phyloP scores from a whole-genome alignment of 2,888 invertebrate genomes.

The Orthosia gracilis region DNA sequence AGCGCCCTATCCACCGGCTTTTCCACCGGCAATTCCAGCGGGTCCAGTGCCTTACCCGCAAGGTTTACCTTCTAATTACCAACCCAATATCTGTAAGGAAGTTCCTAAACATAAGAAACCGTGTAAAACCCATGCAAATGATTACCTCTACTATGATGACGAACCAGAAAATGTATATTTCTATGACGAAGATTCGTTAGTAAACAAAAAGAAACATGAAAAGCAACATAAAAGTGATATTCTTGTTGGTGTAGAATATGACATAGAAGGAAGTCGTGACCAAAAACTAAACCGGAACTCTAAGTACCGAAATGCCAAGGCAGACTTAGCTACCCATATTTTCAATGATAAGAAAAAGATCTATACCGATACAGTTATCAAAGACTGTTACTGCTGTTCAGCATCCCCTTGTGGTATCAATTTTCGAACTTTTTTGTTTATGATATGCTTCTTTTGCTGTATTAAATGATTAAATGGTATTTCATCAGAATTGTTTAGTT shows the following conservation, averaged over 20 bases:
- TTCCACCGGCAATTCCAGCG: conserved; percentile 6
- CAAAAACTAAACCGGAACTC: conserved; percentile 44
- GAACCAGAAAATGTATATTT: conserved; percentile 50
- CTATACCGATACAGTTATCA: conserved; percentile 60
- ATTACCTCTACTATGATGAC: conserved; percentile 70
- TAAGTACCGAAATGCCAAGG: conserved; percentile 27
- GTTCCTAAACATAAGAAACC: conserved; percentile 69
- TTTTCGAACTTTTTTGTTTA: conserved; percentile 1
- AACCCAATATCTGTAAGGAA: conserved; percentile 67
- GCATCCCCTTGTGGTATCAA: conserved; percentile 30
- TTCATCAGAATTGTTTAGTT: conserved; percentile 1
- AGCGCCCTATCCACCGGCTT: neutral
- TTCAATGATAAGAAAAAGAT: conserved; percentile 61
- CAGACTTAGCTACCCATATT: conserved; percentile 52
- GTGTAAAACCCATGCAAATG: conserved; percentile 60
- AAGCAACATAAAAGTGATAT: conserved; percentile 27
- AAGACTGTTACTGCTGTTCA: conserved; percentile 72
- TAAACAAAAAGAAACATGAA: conserved; percentile 18
- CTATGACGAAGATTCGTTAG: conserved; percentile 63
- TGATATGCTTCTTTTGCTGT: conserved; percentile 21
- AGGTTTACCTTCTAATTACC: conserved; percentile 65
- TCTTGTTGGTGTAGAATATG: conserved; percentile 34
- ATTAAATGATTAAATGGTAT: conserved; percentile 29
- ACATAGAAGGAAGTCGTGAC: conserved; percentile 35
- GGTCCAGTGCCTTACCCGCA: conserved; percentile 6